Percentiles rank a stretch among this genome's conserved stretches.
Evolutionary conservation across 2,113 vertebrate genomes (phyloP).

Genomic region (Tyrannus savana): DNA sequence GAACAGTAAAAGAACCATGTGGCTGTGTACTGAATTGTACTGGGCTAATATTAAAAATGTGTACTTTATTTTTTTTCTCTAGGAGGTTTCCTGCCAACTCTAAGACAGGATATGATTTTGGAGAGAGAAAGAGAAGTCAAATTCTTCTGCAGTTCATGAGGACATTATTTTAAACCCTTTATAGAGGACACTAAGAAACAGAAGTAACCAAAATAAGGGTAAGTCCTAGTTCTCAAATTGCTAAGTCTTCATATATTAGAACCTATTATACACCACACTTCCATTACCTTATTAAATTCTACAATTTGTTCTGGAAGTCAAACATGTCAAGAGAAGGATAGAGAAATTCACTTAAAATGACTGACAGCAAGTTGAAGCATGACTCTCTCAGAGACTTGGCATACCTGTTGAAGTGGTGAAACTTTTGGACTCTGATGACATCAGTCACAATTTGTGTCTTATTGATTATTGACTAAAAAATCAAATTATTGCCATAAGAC

Average conservation of each 20-base stretch:
- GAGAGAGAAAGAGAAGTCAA: background rate
- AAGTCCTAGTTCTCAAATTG: constrained; percentile 22
- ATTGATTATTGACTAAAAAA: background rate
- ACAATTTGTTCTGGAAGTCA: background rate
- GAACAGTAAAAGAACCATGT: background rate
- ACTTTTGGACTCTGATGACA: background rate
- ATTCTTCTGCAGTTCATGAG: background rate
- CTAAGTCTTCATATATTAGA: constrained; percentile 15
- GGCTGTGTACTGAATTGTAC: background rate
- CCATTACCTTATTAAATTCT: background rate
- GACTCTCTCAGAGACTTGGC: background rate
- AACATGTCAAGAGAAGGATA: background rate
- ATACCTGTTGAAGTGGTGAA: background rate
- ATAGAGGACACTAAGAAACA: constrained; percentile 8
- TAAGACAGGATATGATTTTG: constrained; percentile 38
- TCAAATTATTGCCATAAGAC: background rate
- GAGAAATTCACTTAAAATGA: background rate
- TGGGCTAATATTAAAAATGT: background rate
- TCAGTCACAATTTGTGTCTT: background rate
- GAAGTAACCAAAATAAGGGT: constrained; percentile 38
- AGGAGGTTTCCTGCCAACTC: background rate
- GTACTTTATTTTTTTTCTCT: background rate
- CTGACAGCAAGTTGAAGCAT: background rate
- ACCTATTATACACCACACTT: background rate
- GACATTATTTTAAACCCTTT: constrained; percentile 24